A percentile compares a stretch with the other conserved stretches of the same genome.
Evolutionary conservation across 2,113 vertebrate genomes (phyloP).

Genomic region (Ochotona princeps): DNA sequence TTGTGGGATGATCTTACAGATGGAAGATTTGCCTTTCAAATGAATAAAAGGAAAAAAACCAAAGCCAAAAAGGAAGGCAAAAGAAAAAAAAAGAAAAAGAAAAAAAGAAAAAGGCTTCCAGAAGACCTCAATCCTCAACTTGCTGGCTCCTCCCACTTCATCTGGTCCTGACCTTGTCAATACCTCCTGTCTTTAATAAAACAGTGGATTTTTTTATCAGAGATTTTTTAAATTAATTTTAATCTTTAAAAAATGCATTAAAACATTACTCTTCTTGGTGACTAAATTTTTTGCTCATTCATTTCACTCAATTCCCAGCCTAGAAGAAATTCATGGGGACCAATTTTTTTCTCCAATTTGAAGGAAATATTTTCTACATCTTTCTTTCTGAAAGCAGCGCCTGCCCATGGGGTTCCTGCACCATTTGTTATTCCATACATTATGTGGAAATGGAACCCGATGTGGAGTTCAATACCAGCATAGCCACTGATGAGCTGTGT

Average conservation of each 20-base stretch:
- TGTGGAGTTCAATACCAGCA: neutral
- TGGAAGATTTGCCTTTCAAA: no score
- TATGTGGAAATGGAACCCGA: neutral
- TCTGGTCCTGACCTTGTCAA: neutral
- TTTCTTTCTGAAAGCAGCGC: neutral
- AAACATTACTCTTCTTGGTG: slow-evolving; percentile 15
- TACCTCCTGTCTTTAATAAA: slow-evolving; percentile 11
- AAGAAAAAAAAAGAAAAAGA: no score
- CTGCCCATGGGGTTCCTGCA: neutral
- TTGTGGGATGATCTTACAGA: no score
- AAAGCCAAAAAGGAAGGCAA: neutral
- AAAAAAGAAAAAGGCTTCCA: no score
- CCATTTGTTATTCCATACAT: neutral
- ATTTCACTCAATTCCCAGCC: neutral
- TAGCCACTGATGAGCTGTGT: neutral
- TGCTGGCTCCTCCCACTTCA: neutral
- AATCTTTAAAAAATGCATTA: neutral
- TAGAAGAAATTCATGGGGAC: neutral
- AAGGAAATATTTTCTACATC: neutral
- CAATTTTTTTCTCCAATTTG: neutral
- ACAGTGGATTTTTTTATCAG: neutral
- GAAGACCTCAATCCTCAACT: neutral
- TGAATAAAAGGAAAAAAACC: no score
- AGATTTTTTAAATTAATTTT: neutral
- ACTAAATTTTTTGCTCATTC: neutral